Percentiles rank a stretch among this genome's conserved stretches.
Conservation (phyloP, 1,140 invertebrate species). For the Drosophila hydei region DNA sequence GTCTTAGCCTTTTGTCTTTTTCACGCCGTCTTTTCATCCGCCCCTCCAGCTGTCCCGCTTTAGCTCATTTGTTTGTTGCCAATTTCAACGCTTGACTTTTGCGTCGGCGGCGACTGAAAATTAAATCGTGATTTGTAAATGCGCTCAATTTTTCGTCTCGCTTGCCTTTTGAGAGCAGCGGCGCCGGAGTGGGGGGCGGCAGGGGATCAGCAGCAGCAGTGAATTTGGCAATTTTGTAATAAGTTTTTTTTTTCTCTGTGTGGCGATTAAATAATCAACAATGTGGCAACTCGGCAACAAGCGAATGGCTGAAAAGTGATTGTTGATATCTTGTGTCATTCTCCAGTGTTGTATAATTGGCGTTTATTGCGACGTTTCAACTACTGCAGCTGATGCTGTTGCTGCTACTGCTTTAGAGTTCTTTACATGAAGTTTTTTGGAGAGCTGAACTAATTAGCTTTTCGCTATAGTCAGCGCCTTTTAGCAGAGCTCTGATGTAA, state of each 20-base stretch:
- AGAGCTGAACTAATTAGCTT: slow-evolving; percentile 22
- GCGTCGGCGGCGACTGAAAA: slow-evolving; percentile 56
- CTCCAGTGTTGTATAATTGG: slow-evolving; percentile 29
- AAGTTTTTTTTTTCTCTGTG: slow-evolving; percentile 49
- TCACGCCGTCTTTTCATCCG: slow-evolving; percentile 51
- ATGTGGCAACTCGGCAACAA: slow-evolving; percentile 52
- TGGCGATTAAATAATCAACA: slow-evolving; percentile 74
- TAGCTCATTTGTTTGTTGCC: slow-evolving; percentile 78
- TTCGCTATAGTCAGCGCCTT: slow-evolving; percentile 8
- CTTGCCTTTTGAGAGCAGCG: slow-evolving; percentile 20
- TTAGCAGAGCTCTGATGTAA: slow-evolving; percentile 6
- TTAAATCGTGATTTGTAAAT: slow-evolving; percentile 82
- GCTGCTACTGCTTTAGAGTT: slow-evolving; percentile 1
- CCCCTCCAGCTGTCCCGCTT: slow-evolving; percentile 1
- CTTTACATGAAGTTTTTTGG: not conserved
- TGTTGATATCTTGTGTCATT: slow-evolving; percentile 50
- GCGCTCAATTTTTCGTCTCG: slow-evolving; percentile 78
- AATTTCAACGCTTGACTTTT: slow-evolving; percentile 76
- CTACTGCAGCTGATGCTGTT: not conserved
- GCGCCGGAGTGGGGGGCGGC: not conserved
- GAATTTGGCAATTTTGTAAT: slow-evolving; percentile 79
- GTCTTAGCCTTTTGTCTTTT: slow-evolving; percentile 73
- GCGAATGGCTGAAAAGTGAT: slow-evolving; percentile 46
- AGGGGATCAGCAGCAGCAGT: not conserved
- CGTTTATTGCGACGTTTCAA: not conserved